Conservation (phyloP, 2,113 vertebrate species). For the Hippocampus abdominalis region DNA sequence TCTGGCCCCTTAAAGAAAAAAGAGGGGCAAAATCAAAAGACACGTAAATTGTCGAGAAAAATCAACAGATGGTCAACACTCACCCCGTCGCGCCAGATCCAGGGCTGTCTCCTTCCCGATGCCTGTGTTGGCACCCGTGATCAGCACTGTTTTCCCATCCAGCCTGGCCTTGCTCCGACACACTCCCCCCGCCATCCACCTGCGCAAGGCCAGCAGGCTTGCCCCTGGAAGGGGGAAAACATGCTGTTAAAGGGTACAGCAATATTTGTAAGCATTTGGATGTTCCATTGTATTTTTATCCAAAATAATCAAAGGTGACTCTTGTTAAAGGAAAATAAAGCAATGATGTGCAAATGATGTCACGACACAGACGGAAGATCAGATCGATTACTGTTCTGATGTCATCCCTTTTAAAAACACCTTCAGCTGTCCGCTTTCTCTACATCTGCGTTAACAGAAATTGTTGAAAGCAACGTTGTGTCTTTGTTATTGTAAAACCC, state of each 20-base stretch:
- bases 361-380: neutral
- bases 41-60: neutral
- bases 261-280: neutral
- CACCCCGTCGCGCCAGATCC: conserved; percentile 69
- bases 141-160: conserved; percentile 71
- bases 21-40: neutral
- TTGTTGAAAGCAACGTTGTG: neutral
- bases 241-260: neutral
- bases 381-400: neutral
- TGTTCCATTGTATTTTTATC: neutral
- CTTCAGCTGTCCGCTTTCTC: neutral
- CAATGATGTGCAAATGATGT: neutral
- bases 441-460: neutral
- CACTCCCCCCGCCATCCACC: conserved; percentile 57
- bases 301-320: neutral
- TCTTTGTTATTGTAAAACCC: neutral
- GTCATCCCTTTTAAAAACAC: neutral
- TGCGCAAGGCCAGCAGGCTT: conserved; percentile 51
- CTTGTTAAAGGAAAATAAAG: neutral
- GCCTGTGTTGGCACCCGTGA: conserved; percentile 74
- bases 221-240: conserved; percentile 33
- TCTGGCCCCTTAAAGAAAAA: conserved; percentile 58
- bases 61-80: neutral
- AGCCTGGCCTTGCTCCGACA: conserved; percentile 63
- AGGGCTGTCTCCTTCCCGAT: conserved; percentile 73